A percentile compares a stretch with the other conserved stretches of the same genome.
phyloP scores from a whole-genome alignment of 2,888 invertebrate species.

The Netelia inedita region DNA sequence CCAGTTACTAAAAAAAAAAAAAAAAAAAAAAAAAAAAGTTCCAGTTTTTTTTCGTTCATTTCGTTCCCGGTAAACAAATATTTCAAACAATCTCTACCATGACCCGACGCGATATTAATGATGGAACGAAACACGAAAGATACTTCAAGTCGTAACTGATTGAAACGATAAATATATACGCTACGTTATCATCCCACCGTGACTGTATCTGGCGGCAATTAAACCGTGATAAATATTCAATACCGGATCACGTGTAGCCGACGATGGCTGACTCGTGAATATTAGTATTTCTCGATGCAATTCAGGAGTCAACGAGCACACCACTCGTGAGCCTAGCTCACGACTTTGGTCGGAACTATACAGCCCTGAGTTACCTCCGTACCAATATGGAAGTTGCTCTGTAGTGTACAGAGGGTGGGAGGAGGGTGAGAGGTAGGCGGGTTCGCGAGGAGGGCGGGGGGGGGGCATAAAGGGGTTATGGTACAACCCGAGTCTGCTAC shows the following conservation, averaged over 20 bases:
- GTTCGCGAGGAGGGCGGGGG: not conserved
- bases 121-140: no score
- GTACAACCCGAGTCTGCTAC: conserved; percentile 23
- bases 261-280: conserved; percentile 30
- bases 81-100: no score
- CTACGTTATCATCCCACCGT: not conserved
- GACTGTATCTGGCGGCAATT: conserved; percentile 25
- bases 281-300: conserved; percentile 52
- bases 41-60: no score
- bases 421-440: not conserved
- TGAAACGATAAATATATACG: conserved; percentile 22
- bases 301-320: conserved; percentile 49
- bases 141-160: conserved; percentile 1
- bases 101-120: no score
- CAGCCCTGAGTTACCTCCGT: not conserved
- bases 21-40: no score
- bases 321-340: conserved; percentile 4
- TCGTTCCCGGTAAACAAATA: no score
- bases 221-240: conserved; percentile 53
- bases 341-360: conserved; percentile 11
- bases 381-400: conserved; percentile 1
- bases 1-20: no score
- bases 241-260: conserved; percentile 17
- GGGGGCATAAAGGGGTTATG: not conserved
- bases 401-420: not conserved